phyloP scores from a whole-genome alignment of 2,113 vertebrate genomes.

The Nothoprocta pentlandii region DNA sequence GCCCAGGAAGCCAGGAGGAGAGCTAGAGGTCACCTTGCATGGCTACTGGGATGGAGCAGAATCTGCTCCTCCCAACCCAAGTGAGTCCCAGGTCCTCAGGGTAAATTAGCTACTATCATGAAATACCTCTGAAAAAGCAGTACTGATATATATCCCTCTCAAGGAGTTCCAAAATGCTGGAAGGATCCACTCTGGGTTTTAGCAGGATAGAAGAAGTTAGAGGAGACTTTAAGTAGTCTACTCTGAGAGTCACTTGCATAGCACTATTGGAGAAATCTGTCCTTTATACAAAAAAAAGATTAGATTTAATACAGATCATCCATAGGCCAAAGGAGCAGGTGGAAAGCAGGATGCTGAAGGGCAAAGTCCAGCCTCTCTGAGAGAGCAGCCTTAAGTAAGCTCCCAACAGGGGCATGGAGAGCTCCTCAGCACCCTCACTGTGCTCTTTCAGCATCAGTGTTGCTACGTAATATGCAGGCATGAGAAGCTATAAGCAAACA shows the following conservation, averaged over 20 bases:
- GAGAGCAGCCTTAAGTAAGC: not conserved
- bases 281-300: not conserved
- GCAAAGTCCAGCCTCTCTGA: not conserved
- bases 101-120: not conserved
- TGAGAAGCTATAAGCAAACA: not conserved
- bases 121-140: not conserved
- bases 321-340: not conserved
- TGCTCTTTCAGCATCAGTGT: not conserved
- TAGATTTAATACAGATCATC: not conserved
- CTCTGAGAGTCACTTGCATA: not conserved
- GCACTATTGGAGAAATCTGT: not conserved
- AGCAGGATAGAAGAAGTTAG: not conserved
- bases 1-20: not conserved
- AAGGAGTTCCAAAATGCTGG: not conserved
- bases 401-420: fast-evolving
- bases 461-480: not conserved
- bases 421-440: not conserved
- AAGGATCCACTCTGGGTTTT: not conserved
- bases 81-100: not conserved
- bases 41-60: not conserved
- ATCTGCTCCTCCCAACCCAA: not conserved
- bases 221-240: not conserved
- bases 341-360: not conserved
- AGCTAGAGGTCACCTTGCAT: not conserved
- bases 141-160: not conserved